Evolutionary conservation across 2,113 vertebrate species (phyloP), one percentile per base, ranked within the genome.

Genomic region (Fulmarus glacialis): DNA sequence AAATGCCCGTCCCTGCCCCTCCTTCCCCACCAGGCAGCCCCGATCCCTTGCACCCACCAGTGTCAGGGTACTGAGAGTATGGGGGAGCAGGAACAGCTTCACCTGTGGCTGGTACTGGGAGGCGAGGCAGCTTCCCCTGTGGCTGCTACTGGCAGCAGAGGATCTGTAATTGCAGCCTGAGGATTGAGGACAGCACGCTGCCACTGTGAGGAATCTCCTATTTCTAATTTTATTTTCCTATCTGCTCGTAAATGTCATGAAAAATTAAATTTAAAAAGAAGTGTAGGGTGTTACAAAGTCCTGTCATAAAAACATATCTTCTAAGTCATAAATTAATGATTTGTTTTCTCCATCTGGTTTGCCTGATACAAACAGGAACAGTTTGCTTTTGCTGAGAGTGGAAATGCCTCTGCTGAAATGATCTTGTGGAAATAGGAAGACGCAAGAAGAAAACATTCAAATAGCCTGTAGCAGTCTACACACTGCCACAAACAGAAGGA

Each of bases 191-290:
- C 18, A 84, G 52, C 68, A 52, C 0, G 2, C 23, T 79, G 24
- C 23, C 3, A 0, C 47, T 40, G 36, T 30, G 48, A 87, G 95
- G 95, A 95, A 91, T 93, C 93, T 93, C 81, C 91, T 45, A 14
- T 86, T 95, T 88, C 90, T 80, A 93, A 93, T 96, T 97, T 90
- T 93, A 64, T 85, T 90, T 90, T 58, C 36, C 27, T 93, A 43
- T 87, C 78, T 93, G 70, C 38, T 83, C 5, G 12, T 77, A 86
- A 90, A 88, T 92, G 48, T 38, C 2, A 80, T 62, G 20, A 91
- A 87, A 95, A 75, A 80, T 8, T 48, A 50, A 86, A 85, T 72
- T 40, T 24, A 63, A 95, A 75, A 95, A 72, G n/a, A 87, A 60
- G n/a, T 27, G 32, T 30, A 56, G 68, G 34, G 19, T 75, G 64